Evolutionary conservation across 2,113 vertebrate species (phyloP).

Genomic region (Oryzias celebensis): DNA sequence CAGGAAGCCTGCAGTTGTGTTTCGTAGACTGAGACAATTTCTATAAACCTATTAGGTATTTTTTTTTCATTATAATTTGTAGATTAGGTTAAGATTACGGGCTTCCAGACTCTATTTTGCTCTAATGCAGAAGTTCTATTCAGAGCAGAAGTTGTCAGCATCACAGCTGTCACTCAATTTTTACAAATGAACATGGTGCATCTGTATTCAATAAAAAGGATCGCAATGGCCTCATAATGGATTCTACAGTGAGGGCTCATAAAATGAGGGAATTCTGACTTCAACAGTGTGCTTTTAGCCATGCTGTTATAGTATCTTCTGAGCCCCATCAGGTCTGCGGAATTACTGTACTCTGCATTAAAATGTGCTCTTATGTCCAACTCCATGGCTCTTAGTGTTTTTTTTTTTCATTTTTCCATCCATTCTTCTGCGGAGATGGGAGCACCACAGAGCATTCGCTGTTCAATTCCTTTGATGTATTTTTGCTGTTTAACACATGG

Average conservation of each 20-base stretch:
- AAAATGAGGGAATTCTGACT: constrained; percentile 19
- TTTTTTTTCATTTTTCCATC: constrained; percentile 32
- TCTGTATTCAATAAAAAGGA: constrained; percentile 27
- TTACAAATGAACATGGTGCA: neutral
- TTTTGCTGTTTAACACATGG: neutral
- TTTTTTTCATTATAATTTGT: neutral
- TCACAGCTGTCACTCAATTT: constrained; percentile 1
- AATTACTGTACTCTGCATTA: constrained; percentile 44
- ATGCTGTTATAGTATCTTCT: constrained; percentile 17
- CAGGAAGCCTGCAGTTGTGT: neutral
- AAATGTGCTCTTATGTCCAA: constrained; percentile 33
- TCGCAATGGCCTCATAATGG: constrained; percentile 31
- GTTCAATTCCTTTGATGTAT: neutral
- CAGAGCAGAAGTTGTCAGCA: constrained; percentile 1
- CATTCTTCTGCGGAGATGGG: constrained; percentile 33
- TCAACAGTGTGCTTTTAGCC: constrained; percentile 35
- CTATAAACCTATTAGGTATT: neutral
- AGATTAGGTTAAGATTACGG: neutral
- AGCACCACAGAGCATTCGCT: constrained; percentile 2
- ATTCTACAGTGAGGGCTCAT: constrained; percentile 45
- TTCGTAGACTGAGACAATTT: neutral
- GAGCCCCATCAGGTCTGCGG: constrained; percentile 20
- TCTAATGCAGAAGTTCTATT: neutral
- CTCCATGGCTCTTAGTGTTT: constrained; percentile 20
- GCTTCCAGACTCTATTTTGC: constrained; percentile 2